Evolutionary conservation across 2,888 invertebrate species (phyloP), one percentile per base, ranked within the genome.

Genomic region (Drosophila gaucha): DNA sequence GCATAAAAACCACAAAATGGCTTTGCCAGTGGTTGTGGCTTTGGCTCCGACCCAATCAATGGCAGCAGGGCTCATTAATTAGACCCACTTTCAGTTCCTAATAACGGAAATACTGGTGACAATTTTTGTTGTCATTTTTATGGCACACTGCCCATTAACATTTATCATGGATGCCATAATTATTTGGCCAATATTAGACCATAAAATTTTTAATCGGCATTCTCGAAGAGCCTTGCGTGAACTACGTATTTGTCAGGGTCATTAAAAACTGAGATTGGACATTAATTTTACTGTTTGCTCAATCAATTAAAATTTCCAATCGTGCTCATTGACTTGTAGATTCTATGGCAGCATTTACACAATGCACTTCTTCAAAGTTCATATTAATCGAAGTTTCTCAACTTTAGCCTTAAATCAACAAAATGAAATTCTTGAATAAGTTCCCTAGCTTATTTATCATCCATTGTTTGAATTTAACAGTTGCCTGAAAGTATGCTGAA

Each of bases 1-100:
- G 67, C 80, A 78, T 80, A 70, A 80, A 80, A 58, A 59, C 82
- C 82, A 41, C 83, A 73, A 63, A 77, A 72, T 75, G 67, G 57
- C 64, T 55, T 58, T 73, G 59, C 59, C 78, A 43, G 57, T 59
- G 72, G 71, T 35, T 39, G 24, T 8, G 51, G 38, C 52, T 43
- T 52, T 43, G 24, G 41, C 41, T 12, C 12, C 9, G 41, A 8
- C 33, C 38, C 24, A 39, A 39, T 49, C 55, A 36, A 22, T 44
- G 31, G 28, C 46, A 35, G 39, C 18, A 18, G 16, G 20, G 41
- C 55, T 10, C 47, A 44, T 68, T 68, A 68, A 68, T 68, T 68
- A 63, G 68, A 31, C 20, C 39, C 68, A 28, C 18, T 31, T 49
- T 36, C 16, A 39, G 41, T 14, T 55, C 31, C 43, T 69, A 74